Evolutionary conservation across 2,797 vertebrate genomes (phyloP), one percentile per base, ranked within the genome.

Genomic region (Emydoidea blandingii): DNA sequence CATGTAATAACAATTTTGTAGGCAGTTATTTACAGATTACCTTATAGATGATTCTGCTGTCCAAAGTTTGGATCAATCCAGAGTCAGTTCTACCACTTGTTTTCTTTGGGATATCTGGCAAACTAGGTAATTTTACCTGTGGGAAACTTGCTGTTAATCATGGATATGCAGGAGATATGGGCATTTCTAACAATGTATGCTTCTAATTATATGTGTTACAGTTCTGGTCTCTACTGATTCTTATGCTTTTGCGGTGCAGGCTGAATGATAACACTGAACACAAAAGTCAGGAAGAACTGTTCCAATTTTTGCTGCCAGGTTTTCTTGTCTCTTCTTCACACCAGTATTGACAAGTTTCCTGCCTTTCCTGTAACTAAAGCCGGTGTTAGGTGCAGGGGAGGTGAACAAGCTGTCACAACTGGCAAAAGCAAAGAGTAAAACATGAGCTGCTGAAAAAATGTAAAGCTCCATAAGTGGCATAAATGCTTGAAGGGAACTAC

Each of bases 251-350:
- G 83, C 76, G 44, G 44, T 90, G 80, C 50, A 83, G 62, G 59
- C 85, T 88, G 37, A 93, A 91, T 79, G 90, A 76, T 90, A 90
- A 91, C 87, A 94, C 52, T 81, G 88, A 95, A 92, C 81, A 86
- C 50, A 87, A 1, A 59, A 78, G 74, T 96, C 86, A 0, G 0
- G 57, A 94, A 92, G 50, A 88, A 89, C 65, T 95, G 93, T 87
- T 96, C 96, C 80, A 91, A 90, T 94, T 97, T 96, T 86, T 92
- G 84, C 92, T 97, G 86, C 89, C 90, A 93, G 85, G 80, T 37
- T 21, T 94, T 76, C 18, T 96, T 1, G 82, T 91, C 59, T 34
- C 41, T 23, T 81, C 79, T 91, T 95, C 59, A 95, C 81, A 86
- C 50, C 57, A 74, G 19, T 86, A 92, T 78, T 90, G 93, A 96